These are phyloP conservation scores for Potamarius usumacintae DNA, from an alignment of 2,113 vertebrate species.

Conservation along the genomic window DNA sequence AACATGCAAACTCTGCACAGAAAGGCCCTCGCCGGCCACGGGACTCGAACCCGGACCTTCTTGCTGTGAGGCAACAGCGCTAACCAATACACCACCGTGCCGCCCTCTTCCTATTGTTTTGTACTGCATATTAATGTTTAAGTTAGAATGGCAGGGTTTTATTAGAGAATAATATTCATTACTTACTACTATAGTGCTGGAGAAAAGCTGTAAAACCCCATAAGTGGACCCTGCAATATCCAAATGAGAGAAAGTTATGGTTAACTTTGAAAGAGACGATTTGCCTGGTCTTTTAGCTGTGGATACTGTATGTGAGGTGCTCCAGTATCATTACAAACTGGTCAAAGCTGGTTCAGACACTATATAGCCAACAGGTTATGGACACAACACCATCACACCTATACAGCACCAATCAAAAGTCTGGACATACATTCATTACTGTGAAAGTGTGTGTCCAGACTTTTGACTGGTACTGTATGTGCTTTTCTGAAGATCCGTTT, in stretches of 20 bases:
- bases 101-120: not conserved
- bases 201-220: constrained; percentile 91
- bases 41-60: too few relatives aligned
- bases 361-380: not conserved
- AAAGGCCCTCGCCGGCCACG: too few relatives aligned
- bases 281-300: not conserved
- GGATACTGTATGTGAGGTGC: not conserved
- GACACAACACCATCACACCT: not conserved
- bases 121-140: not conserved
- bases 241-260: not conserved
- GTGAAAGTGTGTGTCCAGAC: too few relatives aligned
- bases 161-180: constrained; percentile 34
- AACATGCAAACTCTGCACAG: too few relatives aligned
- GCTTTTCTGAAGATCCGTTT: not conserved
- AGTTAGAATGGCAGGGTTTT: not conserved
- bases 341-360: not conserved
- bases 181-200: constrained; percentile 94
- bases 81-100: too few relatives aligned
- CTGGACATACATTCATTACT: too few relatives aligned
- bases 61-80: too few relatives aligned
- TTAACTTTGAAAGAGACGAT: not conserved
- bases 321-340: not conserved
- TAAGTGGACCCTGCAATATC: constrained; percentile 87
- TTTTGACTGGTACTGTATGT: not conserved
- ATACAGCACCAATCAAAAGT: too few relatives aligned